Percentiles rank a stretch among this genome's conserved stretches.
phyloP scores from a whole-genome alignment of 1,140 invertebrate genomes.

The Nasonia vitripennis region DNA sequence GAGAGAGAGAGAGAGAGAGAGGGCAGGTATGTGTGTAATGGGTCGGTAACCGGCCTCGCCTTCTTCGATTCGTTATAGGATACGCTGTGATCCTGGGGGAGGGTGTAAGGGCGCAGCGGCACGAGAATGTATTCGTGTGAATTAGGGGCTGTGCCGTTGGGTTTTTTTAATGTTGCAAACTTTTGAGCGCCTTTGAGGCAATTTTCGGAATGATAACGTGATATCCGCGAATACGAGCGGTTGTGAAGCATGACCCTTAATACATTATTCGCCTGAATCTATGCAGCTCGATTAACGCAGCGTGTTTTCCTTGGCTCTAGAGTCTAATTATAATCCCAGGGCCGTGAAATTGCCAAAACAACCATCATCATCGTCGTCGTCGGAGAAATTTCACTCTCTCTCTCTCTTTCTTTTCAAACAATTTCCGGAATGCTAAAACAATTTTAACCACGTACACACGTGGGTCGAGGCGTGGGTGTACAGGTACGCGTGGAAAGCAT shows the following conservation, averaged over 20 bases:
- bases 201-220: too few species aligned
- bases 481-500: not conserved
- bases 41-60: slow-evolving; percentile 30
- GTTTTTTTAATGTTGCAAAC: too few species aligned
- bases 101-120: not conserved
- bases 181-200: too few species aligned
- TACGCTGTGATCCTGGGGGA: not conserved
- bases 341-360: slow-evolving; percentile 12
- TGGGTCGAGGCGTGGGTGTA: not conserved
- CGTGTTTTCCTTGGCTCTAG: not conserved
- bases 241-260: too few species aligned
- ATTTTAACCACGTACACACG: not conserved
- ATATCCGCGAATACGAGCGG: too few species aligned
- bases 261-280: not conserved
- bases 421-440: not conserved
- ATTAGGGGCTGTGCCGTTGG: too few species aligned
- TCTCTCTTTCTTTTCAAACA: not conserved
- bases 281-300: not conserved
- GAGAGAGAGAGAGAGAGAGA: not conserved
- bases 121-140: not conserved
- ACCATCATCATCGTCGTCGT: not conserved
- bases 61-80: not conserved
- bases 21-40: not conserved
- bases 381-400: not conserved
- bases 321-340: slow-evolving; percentile 5